Base-by-base conservation (phyloP, 1,140 invertebrate species). In the Heterodera schachtii region DNA sequence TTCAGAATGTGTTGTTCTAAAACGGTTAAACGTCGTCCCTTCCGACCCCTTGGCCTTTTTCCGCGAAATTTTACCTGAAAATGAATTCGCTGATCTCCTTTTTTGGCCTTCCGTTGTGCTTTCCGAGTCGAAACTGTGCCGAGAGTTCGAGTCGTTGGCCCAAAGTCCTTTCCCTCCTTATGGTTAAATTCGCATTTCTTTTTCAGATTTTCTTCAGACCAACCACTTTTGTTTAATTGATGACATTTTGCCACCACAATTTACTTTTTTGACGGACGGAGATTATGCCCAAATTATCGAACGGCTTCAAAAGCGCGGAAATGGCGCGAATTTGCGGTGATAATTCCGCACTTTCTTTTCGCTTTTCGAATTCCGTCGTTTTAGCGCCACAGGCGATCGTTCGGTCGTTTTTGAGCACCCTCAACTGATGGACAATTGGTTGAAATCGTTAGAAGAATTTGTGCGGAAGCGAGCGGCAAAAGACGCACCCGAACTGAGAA, bases 101-200 rank as follows among this genome's bases (percentile, higher is more conserved):
- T 78, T 85, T 44, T 82, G 78, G 13, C 78, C 73, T 47, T 84
- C 84, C 69, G 76, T 60, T 46, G 85, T 83, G 47, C 57, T 75
- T 64, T 71, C n/a, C 84, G 47, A 80, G 21, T 74, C 74, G 44
- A 60, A 60, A 52, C 47, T 85, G 57, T 84, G 80, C 75, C 69
- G 67, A 41, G 85, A 85, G 67, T 57, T 52, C 66, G 71, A 76
- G 2, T 16, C 19, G 9, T 41, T 64, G 31, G 81, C 86, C 44
- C 44, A 87, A 73, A 84, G 71, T 85, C 41, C n/a, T 19, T 43
- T 16, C 8, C 2, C 77, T 86, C 44, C 8, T 79, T 79, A 0
- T 3, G 57, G 11, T 13, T 16, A 64, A 60, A 70, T 31, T 47
- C 11, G 67, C 7, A 77, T 19, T 73, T 81, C 82, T 75, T 3